Conservation (phyloP, 2,888 invertebrate species). For the Ceraclea dissimilis region DNA sequence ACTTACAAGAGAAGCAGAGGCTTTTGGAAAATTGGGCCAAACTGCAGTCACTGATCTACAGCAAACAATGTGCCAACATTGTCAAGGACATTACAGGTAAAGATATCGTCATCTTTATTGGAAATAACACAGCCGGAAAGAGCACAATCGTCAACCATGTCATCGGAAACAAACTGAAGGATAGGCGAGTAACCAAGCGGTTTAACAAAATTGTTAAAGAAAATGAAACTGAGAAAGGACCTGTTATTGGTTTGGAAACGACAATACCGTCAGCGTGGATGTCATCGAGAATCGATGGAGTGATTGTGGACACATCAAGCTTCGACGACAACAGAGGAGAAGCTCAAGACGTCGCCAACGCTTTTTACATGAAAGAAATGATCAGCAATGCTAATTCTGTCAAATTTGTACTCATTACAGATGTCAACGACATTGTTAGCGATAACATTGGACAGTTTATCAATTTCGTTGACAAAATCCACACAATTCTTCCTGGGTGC, state of each 20-base stretch:
- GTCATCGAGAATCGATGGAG: background rate
- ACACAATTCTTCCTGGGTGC: background rate
- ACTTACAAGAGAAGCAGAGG: background rate
- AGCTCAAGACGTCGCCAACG: conserved; percentile 1
- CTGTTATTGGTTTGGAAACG: background rate
- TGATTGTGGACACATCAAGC: conserved; percentile 2
- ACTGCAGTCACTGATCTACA: background rate
- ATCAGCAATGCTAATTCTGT: background rate
- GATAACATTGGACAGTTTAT: background rate
- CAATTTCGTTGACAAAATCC: background rate
- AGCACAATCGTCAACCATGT: conserved; percentile 3
- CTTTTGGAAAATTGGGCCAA: background rate
- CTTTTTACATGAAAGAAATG: background rate
- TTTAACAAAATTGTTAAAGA: background rate
- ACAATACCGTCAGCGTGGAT: background rate
- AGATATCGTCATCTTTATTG: conserved; percentile 2
- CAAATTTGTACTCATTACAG: background rate
- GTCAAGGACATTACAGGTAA: background rate
- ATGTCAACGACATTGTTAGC: background rate
- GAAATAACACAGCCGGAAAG: background rate
- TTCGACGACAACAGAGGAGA: conserved; percentile 8
- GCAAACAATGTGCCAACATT: background rate
- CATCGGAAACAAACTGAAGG: background rate
- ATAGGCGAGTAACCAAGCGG: background rate
- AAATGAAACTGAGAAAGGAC: background rate